phyloP scores from a whole-genome alignment of 2,888 invertebrate genomes.

The Ferdinandea cuprea region DNA sequence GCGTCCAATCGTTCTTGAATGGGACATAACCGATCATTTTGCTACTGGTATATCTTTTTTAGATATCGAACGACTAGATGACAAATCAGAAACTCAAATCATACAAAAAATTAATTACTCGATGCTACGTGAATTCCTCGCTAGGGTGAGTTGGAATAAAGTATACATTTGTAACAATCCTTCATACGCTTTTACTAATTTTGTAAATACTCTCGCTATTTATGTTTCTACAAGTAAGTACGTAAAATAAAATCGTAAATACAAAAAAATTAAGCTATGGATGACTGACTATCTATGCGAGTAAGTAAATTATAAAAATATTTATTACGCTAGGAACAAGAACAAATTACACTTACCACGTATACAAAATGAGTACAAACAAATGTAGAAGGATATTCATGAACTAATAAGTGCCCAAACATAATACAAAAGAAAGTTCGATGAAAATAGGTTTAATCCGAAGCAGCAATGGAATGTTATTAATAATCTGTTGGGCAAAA shows the following conservation, averaged over 20 bases:
- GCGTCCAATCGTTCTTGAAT: not conserved
- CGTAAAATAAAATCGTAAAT: not conserved
- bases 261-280: not conserved
- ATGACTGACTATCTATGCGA: constrained; percentile 4
- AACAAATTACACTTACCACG: constrained; percentile 2
- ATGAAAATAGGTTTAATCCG: too few species aligned
- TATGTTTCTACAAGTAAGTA: not conserved
- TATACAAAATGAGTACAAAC: too few species aligned
- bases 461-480: constrained; percentile 12
- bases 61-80: not conserved
- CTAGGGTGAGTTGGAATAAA: not conserved
- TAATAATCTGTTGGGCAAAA: too few species aligned
- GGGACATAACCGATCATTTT: not conserved
- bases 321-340: too few species aligned
- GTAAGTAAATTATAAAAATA: not conserved
- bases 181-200: not conserved
- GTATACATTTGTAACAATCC: not conserved
- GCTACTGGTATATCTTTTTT: not conserved
- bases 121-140: not conserved
- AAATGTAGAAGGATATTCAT: too few species aligned
- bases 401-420: too few species aligned
- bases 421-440: too few species aligned
- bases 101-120: not conserved
- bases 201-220: not conserved
- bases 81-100: not conserved